phyloP scores from a whole-genome alignment of 2,888 invertebrate genomes.

The Watsonalla cultraria region DNA sequence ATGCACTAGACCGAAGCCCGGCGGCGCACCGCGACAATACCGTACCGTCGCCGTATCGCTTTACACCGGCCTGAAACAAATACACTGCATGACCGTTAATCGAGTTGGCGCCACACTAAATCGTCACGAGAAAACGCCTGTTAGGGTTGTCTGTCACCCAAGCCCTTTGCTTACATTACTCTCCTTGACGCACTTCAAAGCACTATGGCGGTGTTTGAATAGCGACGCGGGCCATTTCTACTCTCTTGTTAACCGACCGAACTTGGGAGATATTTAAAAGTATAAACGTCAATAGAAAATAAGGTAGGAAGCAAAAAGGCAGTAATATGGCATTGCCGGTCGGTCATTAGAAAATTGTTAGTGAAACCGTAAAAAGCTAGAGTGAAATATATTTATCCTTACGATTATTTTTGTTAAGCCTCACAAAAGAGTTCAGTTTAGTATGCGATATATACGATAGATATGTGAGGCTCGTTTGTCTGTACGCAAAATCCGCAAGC shows the following conservation, averaged over 20 bases:
- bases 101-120: constrained; percentile 64
- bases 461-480: constrained; percentile 23
- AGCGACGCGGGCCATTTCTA: background rate
- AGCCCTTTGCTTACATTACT: constrained; percentile 10
- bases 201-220: background rate
- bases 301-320: no score
- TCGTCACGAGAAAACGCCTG: constrained; percentile 55
- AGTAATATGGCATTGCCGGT: no score
- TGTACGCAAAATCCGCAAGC: background rate
- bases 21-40: constrained; percentile 64
- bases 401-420: no score
- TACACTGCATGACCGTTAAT: constrained; percentile 65
- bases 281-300: no score
- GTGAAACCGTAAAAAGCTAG: no score
- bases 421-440: no score
- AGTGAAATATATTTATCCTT: no score
- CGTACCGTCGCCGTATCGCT: constrained; percentile 50
- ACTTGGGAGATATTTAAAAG: no score
- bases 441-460: background rate
- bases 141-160: constrained; percentile 15
- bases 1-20: constrained; percentile 69
- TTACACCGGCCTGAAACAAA: constrained; percentile 70
- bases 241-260: no score
- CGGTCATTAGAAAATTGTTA: no score
- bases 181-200: constrained; percentile 1